Conservation (phyloP, 2,888 invertebrate species). For the Polyommatus iphigenia region DNA sequence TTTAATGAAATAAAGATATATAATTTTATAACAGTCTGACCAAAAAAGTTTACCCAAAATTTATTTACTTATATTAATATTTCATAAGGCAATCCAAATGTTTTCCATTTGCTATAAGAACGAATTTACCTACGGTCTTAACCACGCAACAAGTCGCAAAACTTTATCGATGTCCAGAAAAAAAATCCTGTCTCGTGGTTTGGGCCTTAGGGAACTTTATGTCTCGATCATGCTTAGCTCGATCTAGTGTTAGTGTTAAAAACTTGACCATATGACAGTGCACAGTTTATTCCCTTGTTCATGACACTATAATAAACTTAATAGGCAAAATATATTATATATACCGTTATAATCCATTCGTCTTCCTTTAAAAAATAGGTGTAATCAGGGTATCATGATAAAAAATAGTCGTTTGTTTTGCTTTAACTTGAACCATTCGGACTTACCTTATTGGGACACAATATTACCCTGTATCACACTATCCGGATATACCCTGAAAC, state of each 20-base stretch:
- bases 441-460: too few species aligned
- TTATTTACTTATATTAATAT: not conserved
- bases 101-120: not conserved
- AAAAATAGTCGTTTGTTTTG: not conserved
- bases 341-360: not conserved
- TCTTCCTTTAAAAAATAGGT: not conserved
- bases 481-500: too few species aligned
- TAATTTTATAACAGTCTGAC: not conserved
- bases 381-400: not conserved
- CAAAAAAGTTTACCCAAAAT: not conserved
- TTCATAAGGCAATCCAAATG: not conserved
- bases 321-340: not conserved
- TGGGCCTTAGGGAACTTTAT: not conserved
- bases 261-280: slow-evolving; percentile 33
- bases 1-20: not conserved
- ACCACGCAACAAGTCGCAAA: not conserved
- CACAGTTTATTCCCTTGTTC: not conserved
- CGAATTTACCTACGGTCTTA: not conserved
- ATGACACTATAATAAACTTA: not conserved
- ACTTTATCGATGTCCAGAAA: not conserved
- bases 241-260: not conserved
- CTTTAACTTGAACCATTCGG: not conserved
- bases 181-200: not conserved
- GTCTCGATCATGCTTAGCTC: slow-evolving; percentile 5
- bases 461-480: too few species aligned